Conservation (phyloP, 2,797 vertebrate genomes). For the Tauraco hartlaubi region DNA sequence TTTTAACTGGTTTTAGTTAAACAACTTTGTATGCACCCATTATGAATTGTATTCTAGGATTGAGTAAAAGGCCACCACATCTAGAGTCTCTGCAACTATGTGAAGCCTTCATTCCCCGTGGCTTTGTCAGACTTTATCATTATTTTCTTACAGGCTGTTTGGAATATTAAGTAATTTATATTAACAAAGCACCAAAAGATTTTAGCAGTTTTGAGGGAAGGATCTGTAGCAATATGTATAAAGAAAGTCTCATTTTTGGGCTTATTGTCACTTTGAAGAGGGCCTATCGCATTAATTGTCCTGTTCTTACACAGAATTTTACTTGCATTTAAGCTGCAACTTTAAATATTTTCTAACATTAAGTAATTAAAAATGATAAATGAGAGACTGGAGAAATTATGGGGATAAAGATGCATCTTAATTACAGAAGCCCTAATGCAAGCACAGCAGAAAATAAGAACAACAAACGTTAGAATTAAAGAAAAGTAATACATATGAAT, state of each 20-base stretch:
- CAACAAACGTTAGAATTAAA: not conserved
- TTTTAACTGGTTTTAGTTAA: not conserved
- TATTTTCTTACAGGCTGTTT: not conserved
- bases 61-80: not conserved
- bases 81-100: not conserved
- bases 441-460: not conserved
- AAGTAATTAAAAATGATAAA: not conserved
- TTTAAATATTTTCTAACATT: not conserved
- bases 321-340: not conserved
- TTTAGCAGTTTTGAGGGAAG: not conserved
- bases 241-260: not conserved
- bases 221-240: not conserved
- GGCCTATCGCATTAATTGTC: not conserved
- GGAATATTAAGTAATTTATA: not conserved
- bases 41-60: not conserved
- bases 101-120: not conserved
- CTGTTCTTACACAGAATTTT: not conserved
- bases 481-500: not conserved
- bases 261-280: not conserved
- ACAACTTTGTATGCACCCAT: not conserved
- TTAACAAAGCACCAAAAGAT: not conserved
- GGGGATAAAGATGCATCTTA: not conserved
- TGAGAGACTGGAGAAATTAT: not conserved
- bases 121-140: not conserved
- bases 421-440: not conserved